Evolutionary conservation across 2,888 invertebrate species (phyloP).

Genomic region (Drosophila multiciliata): DNA sequence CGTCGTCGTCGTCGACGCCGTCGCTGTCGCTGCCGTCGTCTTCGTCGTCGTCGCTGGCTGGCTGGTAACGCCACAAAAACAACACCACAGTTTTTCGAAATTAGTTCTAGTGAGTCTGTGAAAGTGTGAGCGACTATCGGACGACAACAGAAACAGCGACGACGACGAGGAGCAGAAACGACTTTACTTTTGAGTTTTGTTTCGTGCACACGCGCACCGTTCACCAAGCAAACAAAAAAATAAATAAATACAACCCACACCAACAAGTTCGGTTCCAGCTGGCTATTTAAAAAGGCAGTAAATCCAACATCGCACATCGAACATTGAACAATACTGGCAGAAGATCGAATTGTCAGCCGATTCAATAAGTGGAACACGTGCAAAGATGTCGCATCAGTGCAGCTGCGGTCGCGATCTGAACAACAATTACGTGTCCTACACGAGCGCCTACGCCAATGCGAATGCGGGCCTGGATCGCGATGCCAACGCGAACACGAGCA

Average conservation of each 20-base stretch:
- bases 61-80: constrained; percentile 77
- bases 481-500: constrained; percentile 64
- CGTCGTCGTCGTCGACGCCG: constrained; percentile 30
- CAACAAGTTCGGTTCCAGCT: constrained; percentile 16
- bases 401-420: constrained; percentile 85
- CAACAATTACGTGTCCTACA: constrained; percentile 85
- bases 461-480: constrained; percentile 83
- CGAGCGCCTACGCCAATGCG: constrained; percentile 84
- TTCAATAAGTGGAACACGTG: constrained; percentile 43
- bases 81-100: constrained; percentile 80
- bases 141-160: constrained; percentile 42
- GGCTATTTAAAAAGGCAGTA: constrained; percentile 16
- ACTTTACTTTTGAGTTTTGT: constrained; percentile 51
- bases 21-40: constrained; percentile 11
- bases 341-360: constrained; percentile 25
- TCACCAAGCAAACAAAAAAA: constrained; percentile 25
- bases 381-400: constrained; percentile 85
- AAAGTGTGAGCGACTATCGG: constrained; percentile 82
- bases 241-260: constrained; percentile 5
- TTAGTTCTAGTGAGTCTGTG: constrained; percentile 84
- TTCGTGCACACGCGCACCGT: constrained; percentile 46
- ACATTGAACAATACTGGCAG: constrained; percentile 11
- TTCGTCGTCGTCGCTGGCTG: constrained; percentile 34
- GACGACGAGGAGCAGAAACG: constrained; percentile 50
- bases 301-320: neutral